Percentiles rank a stretch among this genome's conserved stretches.
Evolutionary conservation across 2,888 invertebrate genomes (phyloP).

Genomic region (Chaetogeoica ovagalla): DNA sequence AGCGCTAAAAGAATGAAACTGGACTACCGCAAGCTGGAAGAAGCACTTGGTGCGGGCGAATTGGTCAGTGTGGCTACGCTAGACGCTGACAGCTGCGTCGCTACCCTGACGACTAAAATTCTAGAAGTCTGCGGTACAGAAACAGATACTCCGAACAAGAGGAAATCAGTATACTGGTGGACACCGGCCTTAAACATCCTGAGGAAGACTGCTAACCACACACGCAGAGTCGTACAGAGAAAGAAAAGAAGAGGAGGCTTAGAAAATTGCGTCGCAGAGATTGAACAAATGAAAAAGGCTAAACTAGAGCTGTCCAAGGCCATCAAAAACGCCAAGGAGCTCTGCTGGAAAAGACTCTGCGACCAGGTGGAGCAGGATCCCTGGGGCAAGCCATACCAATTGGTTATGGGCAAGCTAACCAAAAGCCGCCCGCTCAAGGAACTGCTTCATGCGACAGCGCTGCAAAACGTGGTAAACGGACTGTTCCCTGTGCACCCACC

Average conservation of each 20-base stretch:
- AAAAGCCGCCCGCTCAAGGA: background rate
- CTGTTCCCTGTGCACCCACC: background rate
- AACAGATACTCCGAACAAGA: background rate
- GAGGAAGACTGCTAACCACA: background rate
- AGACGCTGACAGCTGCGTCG: background rate
- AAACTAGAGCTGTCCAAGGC: background rate
- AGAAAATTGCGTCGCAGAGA: background rate
- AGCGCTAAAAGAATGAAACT: no score
- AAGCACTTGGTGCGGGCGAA: background rate
- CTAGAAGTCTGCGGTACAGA: background rate
- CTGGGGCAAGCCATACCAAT: background rate
- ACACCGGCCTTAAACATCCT: background rate
- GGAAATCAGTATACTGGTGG: background rate
- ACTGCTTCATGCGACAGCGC: background rate
- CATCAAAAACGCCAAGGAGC: background rate
- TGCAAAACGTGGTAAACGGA: background rate
- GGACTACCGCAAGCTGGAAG: background rate
- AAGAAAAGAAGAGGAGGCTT: background rate
- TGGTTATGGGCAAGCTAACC: background rate
- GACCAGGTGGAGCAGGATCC: background rate
- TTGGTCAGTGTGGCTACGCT: background rate
- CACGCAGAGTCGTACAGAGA: background rate
- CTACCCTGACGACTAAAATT: background rate
- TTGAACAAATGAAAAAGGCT: background rate
- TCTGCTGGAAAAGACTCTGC: background rate